A percentile compares a stretch with the other conserved stretches of the same genome.
Evolutionary conservation across 2,113 vertebrate genomes (phyloP).

Genomic region (Apeltes quadracus): DNA sequence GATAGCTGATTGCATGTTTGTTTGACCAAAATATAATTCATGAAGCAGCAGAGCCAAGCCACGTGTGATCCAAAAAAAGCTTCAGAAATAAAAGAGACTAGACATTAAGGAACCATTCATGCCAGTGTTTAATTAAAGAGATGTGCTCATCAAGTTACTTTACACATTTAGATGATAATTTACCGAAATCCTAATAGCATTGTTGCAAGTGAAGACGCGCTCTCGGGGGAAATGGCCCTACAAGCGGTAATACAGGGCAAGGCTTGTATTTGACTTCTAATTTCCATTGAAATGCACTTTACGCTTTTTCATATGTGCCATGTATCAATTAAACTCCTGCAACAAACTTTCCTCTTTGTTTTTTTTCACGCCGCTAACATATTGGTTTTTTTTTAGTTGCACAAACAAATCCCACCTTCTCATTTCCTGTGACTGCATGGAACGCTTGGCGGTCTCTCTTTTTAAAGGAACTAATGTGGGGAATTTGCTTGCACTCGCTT

Average conservation of each 20-base stretch:
- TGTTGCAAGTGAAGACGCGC: slow-evolving; percentile 16
- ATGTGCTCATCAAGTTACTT: slow-evolving; percentile 30
- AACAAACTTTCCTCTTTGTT: neutral
- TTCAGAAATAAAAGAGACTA: neutral
- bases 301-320: neutral
- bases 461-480: neutral
- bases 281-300: neutral
- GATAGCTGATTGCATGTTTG: slow-evolving; percentile 51
- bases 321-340: neutral
- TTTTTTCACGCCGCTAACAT: neutral
- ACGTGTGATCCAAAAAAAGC: neutral
- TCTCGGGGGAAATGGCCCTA: slow-evolving; percentile 6
- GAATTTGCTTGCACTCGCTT: neutral
- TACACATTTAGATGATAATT: slow-evolving; percentile 29
- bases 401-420: neutral
- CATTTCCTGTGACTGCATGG: neutral
- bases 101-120: slow-evolving; percentile 33
- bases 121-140: slow-evolving; percentile 39
- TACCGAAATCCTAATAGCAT: slow-evolving; percentile 27
- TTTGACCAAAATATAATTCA: slow-evolving; percentile 22
- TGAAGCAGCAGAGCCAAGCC: slow-evolving; percentile 11
- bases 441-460: neutral
- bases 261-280: neutral
- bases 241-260: slow-evolving; percentile 9
- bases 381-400: neutral